phyloP scores from a whole-genome alignment of 2,113 vertebrate species.

The Megaptera novaeangliae region DNA sequence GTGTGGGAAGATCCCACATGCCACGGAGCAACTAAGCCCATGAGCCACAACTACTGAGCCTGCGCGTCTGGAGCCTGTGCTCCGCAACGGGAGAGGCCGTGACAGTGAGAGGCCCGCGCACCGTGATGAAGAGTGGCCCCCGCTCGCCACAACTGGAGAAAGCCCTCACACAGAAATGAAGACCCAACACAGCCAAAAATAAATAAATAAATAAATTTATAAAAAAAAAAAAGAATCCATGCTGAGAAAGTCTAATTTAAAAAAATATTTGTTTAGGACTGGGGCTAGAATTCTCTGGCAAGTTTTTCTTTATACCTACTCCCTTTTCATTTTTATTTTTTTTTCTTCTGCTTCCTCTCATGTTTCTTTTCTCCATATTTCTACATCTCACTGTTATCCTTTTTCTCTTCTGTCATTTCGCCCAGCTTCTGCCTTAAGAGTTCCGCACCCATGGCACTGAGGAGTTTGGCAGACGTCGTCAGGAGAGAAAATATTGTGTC shows the following conservation, averaged over 20 bases:
- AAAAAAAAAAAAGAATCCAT: not conserved
- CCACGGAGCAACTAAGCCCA: no score
- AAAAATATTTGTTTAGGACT: not conserved
- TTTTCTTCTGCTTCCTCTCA: not conserved
- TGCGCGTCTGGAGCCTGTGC: no score
- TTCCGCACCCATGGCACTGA: fast-evolving
- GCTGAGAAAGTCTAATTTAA: not conserved
- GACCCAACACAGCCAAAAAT: no score
- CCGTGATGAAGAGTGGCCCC: no score
- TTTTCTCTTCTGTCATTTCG: not conserved
- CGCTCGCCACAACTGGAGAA: no score
- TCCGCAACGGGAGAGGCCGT: no score
- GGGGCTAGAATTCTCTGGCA: not conserved
- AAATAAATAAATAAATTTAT: no score
- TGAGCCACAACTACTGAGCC: no score
- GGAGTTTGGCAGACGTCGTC: no score
- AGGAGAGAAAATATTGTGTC: fast-evolving
- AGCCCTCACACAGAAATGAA: no score
- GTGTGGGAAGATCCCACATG: no score
- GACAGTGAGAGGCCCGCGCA: no score
- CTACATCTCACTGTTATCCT: not conserved
- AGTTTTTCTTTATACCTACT: not conserved
- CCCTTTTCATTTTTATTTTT: not conserved
- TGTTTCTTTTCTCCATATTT: not conserved
- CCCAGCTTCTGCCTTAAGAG: not conserved